Evolutionary conservation across 30 jellyfish, hydroid and myxozoan species (phyloP).

Genomic region (Hydractinia echinata): DNA sequence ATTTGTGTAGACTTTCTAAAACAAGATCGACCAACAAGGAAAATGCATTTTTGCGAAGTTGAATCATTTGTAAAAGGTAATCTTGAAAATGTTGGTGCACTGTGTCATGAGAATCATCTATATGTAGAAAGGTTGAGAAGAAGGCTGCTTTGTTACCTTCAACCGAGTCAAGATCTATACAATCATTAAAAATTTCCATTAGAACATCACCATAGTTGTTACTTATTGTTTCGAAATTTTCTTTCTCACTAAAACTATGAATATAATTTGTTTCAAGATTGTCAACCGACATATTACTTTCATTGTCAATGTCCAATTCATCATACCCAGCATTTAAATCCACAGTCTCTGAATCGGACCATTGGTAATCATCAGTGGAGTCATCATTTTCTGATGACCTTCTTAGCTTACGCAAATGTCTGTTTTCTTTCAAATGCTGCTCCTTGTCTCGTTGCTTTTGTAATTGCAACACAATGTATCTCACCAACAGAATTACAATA

Average conservation of each 20-base stretch:
- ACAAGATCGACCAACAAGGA: background rate
- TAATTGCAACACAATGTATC: background rate
- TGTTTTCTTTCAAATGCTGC: background rate
- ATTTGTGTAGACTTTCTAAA: background rate
- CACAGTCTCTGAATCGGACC: background rate
- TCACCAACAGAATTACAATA: background rate
- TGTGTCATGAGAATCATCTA: too few species aligned
- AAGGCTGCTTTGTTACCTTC: too few species aligned
- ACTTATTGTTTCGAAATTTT: background rate
- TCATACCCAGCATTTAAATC: background rate
- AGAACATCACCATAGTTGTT: background rate
- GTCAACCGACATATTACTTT: background rate
- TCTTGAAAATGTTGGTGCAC: too few species aligned
- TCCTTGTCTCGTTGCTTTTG: background rate
- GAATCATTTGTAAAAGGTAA: too few species aligned
- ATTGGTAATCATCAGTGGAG: background rate
- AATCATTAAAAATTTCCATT: too few species aligned
- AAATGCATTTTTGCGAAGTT: constrained; percentile 2
- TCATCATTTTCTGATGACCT: background rate
- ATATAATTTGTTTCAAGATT: constrained; percentile 9
- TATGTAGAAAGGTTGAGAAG: too few species aligned
- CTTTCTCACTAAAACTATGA: background rate
- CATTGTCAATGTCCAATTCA: background rate
- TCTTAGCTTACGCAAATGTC: background rate
- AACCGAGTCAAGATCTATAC: too few species aligned